phyloP scores from a whole-genome alignment of 1,140 invertebrate species.

The Spodoptera frugiperda region DNA sequence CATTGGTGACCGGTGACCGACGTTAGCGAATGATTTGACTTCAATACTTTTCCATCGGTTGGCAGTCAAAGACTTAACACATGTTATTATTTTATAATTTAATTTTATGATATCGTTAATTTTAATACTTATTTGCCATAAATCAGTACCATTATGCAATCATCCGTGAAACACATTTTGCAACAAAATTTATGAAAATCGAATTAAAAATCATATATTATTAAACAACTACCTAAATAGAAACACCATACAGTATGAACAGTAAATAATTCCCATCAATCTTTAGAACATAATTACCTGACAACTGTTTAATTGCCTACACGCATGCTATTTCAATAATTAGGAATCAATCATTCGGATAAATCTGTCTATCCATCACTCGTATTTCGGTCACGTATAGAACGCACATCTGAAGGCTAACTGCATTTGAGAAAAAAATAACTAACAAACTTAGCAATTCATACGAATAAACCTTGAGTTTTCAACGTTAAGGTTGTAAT shows the following conservation, averaged over 20 bases:
- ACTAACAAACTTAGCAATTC: not conserved
- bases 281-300: conserved; percentile 6
- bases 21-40: no score
- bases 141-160: no score
- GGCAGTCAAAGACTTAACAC: no score
- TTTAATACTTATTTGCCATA: no score
- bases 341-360: conserved; percentile 46
- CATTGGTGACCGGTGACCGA: no score
- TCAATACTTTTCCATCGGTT: no score
- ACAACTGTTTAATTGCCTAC: conserved; percentile 4
- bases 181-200: no score
- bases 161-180: no score
- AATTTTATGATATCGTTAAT: no score
- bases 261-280: conserved; percentile 8
- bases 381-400: conserved; percentile 38
- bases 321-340: conserved; percentile 45
- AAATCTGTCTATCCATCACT: conserved; percentile 23
- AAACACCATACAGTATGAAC: no score
- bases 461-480: not conserved
- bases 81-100: no score
- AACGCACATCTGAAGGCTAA: conserved; percentile 31
- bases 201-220: not conserved
- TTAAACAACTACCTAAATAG: not conserved
- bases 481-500: not conserved
- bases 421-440: conserved; percentile 6